Evolutionary conservation across 2,797 vertebrate species (phyloP), one percentile per base, ranked within the genome.

Genomic region (Falco rusticolus): DNA sequence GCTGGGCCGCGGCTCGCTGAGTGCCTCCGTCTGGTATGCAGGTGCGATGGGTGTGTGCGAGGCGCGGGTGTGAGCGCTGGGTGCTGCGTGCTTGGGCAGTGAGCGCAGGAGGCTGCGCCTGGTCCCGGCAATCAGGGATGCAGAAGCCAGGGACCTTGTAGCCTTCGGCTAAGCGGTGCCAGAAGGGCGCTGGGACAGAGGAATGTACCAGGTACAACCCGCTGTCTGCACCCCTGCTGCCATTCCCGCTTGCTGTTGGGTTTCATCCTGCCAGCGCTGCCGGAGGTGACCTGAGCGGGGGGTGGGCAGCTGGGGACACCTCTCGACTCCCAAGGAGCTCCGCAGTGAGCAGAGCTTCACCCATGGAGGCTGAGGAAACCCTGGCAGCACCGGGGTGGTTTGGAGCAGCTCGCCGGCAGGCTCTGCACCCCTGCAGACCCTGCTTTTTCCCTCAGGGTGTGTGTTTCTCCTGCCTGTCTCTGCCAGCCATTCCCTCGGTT

Each of bases 1-100:
- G 47, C 91, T 70, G 0, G 34, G n/a, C 89, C 39, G 63, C 51
- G 4, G 21, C 80, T 53, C 7, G 21, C 80, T 80, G 90, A 90
- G 92, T 50, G 80, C 81, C 85, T 74, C 29, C 0, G n/a, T 90
- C 89, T 84, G 96, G 95, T 78, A 96, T 93, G 95, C 1, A 21
- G 70, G 48, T n/a, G 74, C 17, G 7, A n/a, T 7, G 91, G 90
- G 84, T 18, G 90, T 84, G 92, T 64, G 83, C 2, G 18, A 39
- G 51, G 76, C 39, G 8, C 8, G 17, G 82, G 89, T 22, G 60
- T 9, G 65, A 9, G 21, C n/a, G 9, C 34, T 16, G 78, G 41
- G 28, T 19, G 16, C 4, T 72, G 63, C 28, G 4, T 71, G 70
- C 48, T 47, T 8, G 69, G 84, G 86, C 18, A 8, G 54, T 9